A percentile compares a stretch with the other conserved stretches of the same genome.
Conservation (phyloP, 2,888 invertebrate species). For the Chymomyza amoena region DNA sequence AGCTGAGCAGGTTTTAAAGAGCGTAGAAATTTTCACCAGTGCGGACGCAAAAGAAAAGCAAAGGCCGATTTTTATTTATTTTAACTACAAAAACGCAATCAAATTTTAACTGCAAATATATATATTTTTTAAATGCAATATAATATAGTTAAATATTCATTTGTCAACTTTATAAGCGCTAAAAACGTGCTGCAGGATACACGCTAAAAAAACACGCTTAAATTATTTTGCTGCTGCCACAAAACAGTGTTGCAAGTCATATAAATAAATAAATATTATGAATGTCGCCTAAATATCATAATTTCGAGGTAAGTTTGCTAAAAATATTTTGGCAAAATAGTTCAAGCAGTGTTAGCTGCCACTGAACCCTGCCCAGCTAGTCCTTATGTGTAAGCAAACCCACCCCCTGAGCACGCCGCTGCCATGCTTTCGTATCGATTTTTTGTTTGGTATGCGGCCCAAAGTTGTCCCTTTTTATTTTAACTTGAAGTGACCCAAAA, state of each 20-base stretch:
- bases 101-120: conserved; percentile 36
- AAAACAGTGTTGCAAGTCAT: conserved; percentile 7
- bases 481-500: conserved; percentile 65
- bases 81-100: not conserved
- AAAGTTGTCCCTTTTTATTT: conserved; percentile 42
- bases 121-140: conserved; percentile 22
- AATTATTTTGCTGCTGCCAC: not conserved
- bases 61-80: not conserved
- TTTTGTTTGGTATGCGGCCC: conserved; percentile 35
- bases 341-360: not conserved
- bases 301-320: conserved; percentile 85
- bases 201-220: conserved; percentile 6
- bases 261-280: conserved; percentile 82
- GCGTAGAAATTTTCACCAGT: conserved; percentile 68
- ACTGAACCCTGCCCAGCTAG: conserved; percentile 1
- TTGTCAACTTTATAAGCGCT: conserved; percentile 13
- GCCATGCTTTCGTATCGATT: conserved; percentile 67
- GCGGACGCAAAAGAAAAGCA: conserved; percentile 45
- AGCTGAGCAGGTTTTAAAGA: conserved; percentile 43
- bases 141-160: conserved; percentile 15
- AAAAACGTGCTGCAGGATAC: conserved; percentile 13
- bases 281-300: conserved; percentile 93
- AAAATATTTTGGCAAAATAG: not conserved
- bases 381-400: not conserved
- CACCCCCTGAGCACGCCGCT: conserved; percentile 14